Conservation (phyloP, 2,797 vertebrate species). For the Poecilia wingei region DNA sequence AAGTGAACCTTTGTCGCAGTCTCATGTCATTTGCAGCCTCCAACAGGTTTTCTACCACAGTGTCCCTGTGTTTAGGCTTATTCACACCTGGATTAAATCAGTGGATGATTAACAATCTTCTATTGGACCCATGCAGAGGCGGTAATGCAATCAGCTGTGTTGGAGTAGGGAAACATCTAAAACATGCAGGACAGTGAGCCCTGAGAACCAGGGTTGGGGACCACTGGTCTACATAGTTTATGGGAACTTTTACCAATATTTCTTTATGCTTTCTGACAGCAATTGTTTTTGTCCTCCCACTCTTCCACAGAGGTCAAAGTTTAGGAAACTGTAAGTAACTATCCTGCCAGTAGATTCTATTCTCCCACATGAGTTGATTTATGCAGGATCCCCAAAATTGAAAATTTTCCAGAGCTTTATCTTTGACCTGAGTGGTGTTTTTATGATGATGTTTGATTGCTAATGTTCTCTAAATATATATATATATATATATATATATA, state of each 20-base stretch:
- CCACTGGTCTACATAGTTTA: too few relatives aligned
- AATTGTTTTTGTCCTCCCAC: neutral
- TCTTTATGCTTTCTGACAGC: neutral
- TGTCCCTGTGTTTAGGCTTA: neutral
- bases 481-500: too few relatives aligned
- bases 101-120: too few relatives aligned
- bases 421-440: neutral
- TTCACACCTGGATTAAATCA: neutral
- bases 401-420: neutral
- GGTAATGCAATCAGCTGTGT: too few relatives aligned
- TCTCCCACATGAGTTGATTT: neutral
- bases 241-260: neutral
- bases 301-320: neutral
- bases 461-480: neutral
- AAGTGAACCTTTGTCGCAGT: neutral
- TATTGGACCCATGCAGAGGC: too few relatives aligned
- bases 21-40: neutral
- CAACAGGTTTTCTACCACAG: neutral
- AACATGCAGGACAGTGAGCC: too few relatives aligned
- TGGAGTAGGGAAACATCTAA: too few relatives aligned
- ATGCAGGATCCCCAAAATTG: neutral
- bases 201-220: too few relatives aligned
- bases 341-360: neutral
- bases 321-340: neutral
- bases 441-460: neutral